These are phyloP conservation scores for Papilio gigon DNA, from an alignment of 2,888 invertebrate genomes.

Conservation along the genomic window DNA sequence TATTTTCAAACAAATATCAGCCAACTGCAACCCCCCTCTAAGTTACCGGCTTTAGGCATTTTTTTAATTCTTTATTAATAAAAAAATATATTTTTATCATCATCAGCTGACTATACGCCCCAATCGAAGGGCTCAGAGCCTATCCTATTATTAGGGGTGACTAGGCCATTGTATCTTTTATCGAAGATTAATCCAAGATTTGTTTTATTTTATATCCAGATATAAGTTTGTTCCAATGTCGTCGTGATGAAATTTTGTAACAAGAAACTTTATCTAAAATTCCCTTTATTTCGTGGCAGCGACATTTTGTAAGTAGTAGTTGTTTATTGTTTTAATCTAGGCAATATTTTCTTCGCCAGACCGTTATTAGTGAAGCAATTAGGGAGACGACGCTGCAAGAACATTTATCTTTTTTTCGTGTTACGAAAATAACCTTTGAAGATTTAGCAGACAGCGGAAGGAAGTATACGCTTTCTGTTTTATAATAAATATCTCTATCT, in stretches of 20 bases:
- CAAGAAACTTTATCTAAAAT: slow-evolving; percentile 9
- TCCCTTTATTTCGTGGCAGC: background rate
- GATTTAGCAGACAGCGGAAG: background rate
- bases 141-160: too few relatives aligned
- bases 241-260: background rate
- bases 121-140: too few relatives aligned
- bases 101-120: too few relatives aligned
- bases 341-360: slow-evolving; percentile 22
- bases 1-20: too few relatives aligned
- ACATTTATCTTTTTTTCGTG: slow-evolving; percentile 29
- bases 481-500: background rate
- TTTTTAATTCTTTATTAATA: too few relatives aligned
- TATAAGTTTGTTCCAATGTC: background rate
- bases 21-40: too few relatives aligned
- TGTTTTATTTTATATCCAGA: background rate
- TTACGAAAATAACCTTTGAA: slow-evolving; percentile 14
- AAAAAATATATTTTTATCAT: too few relatives aligned
- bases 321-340: slow-evolving; percentile 34
- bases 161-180: too few relatives aligned
- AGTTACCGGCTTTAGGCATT: too few relatives aligned
- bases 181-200: background rate
- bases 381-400: slow-evolving; percentile 27
- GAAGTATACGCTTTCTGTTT: background rate
- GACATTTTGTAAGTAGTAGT: slow-evolving; percentile 14
- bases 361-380: slow-evolving; percentile 38